Evolutionary conservation across 2,113 vertebrate species (phyloP).

Genomic region (Sapayoa aenigma): DNA sequence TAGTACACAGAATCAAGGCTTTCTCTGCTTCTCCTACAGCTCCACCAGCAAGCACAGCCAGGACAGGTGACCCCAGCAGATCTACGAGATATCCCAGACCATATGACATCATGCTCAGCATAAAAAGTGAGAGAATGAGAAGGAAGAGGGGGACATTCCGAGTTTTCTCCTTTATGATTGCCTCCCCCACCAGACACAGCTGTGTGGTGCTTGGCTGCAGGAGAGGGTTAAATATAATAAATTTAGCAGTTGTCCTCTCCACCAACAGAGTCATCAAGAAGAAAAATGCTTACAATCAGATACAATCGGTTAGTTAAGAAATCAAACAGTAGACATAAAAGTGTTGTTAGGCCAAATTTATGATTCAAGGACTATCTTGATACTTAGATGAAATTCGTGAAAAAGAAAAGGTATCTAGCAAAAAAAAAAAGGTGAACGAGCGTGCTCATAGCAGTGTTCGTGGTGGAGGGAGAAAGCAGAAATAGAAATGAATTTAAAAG

Average conservation of each 20-base stretch:
- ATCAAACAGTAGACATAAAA: background rate
- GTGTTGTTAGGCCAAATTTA: background rate
- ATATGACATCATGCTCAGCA: background rate
- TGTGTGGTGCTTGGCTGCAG: background rate
- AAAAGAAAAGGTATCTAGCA: background rate
- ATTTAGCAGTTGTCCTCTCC: background rate
- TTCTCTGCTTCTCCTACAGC: background rate
- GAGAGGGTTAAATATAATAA: background rate
- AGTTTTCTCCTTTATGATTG: background rate
- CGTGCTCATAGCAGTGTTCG: rapidly evolving
- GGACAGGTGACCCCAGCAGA: background rate
- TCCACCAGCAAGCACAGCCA: background rate
- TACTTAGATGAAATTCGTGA: background rate
- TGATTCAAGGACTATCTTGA: background rate
- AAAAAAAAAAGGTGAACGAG: background rate
- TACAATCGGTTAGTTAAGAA: background rate
- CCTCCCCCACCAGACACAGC: background rate
- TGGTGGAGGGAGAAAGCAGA: background rate
- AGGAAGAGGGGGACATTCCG: background rate
- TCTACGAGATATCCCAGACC: background rate
- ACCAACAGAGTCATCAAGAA: background rate
- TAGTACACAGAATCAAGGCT: background rate
- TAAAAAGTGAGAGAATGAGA: background rate
- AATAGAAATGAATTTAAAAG: background rate
- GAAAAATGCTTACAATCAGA: background rate